A percentile compares a stretch with the other conserved stretches of the same genome.
Evolutionary conservation across 1,140 invertebrate species (phyloP).

Genomic region (Dinothrombium tinctorium): DNA sequence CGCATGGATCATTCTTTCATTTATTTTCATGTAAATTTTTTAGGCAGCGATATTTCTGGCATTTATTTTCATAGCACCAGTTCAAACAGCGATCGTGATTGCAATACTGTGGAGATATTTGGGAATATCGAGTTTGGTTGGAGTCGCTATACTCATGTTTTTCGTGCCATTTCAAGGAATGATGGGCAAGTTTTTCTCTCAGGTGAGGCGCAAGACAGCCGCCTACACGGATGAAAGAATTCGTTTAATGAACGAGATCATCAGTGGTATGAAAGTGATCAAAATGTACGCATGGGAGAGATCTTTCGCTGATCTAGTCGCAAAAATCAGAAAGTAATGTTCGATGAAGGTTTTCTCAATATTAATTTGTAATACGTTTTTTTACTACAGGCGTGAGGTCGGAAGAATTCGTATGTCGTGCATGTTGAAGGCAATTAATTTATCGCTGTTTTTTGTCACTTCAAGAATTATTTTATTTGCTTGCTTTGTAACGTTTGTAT

Average conservation of each 20-base stretch:
- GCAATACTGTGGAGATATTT: constrained; percentile 11
- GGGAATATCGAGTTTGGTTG: constrained; percentile 20
- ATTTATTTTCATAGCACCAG: constrained; percentile 11
- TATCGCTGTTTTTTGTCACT: constrained; percentile 19
- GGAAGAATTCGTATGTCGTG: constrained; percentile 36
- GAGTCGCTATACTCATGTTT: constrained; percentile 10
- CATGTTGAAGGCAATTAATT: constrained; percentile 40
- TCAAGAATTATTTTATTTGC: constrained; percentile 46
- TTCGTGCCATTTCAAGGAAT: constrained; percentile 13
- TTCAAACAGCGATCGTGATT: constrained; percentile 12
- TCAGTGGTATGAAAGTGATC: constrained; percentile 20
- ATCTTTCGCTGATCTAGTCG: constrained; percentile 39
- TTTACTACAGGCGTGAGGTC: constrained; percentile 31
- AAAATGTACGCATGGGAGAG: constrained; percentile 36
- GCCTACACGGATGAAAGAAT: constrained; percentile 30
- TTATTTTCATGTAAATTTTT: constrained; percentile 10
- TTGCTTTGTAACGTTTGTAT: constrained; percentile 39
- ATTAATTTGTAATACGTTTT: not conserved
- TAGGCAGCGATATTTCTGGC: constrained; percentile 9
- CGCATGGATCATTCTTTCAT: no score
- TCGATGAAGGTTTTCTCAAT: not conserved
- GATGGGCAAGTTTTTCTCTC: constrained; percentile 10
- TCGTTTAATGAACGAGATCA: constrained; percentile 21
- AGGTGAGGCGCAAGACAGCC: constrained; percentile 33
- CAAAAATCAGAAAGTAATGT: constrained; percentile 24